Base-by-base conservation (phyloP, 2,797 vertebrate species). In the Hydrocynus forskahlii region DNA sequence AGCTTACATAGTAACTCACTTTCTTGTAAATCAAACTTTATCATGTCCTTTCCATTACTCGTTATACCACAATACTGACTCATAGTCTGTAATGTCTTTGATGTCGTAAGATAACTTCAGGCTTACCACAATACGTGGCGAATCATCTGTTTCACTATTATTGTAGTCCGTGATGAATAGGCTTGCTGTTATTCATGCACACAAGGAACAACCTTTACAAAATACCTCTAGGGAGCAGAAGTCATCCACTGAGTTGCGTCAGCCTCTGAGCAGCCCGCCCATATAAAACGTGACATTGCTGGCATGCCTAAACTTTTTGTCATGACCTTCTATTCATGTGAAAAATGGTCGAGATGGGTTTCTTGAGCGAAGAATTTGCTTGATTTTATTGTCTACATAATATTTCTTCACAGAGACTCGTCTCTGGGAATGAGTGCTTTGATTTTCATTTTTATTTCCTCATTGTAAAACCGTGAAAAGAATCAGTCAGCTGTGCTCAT, bases 101-200 rank as follows among this genome's bases (percentile, higher is more conserved):
- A 38, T 68, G 66, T 68, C 5, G 9, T 14, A 40, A 43, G 8
- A 43, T 67, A 19, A 19, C 17, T 68, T 45, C 16, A 40, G 35
- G 17, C 7, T 19, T 9, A 40, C 7, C 63, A 40, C 29, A 66
- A 19, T 66, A n/a, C 3, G 38, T 45, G 38, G n/a, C 40, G 8
- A 48, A 21, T 68, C 38, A 68, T 45, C 64, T 19, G 66, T 68
- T 68, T 45, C 38, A 68, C 38, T 43, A 9, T 68, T n/a, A 23
- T 43, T 5, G 17, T 40, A 16, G 43, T 43, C 43, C 9, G n/a
- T 13, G 8, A 45, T 69, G 19, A 48, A 69, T 9, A 2, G 9
- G 63, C 63, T 2, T 38, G 62, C n/a, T 62, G 21, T 29, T 62
- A 29, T 64, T 35, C 62, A 38, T 43, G 35, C 63, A 66, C 63